phyloP scores from a whole-genome alignment of 2,888 invertebrate species.

The Acanthosepion pharaonis region DNA sequence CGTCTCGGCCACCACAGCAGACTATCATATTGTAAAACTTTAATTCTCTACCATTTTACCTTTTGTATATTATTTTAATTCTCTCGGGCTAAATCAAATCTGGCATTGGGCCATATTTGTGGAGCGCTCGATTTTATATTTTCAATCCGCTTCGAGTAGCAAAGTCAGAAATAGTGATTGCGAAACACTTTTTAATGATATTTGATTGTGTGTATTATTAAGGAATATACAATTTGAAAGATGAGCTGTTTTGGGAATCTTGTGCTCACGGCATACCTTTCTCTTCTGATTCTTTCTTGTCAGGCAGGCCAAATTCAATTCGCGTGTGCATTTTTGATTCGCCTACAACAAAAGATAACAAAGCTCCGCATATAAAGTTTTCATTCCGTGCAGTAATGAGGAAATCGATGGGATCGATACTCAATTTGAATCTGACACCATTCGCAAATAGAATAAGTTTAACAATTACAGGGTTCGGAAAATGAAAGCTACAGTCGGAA shows the following conservation, averaged over 20 bases:
- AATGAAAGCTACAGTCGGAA: neutral
- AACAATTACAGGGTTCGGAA: slow-evolving; percentile 33
- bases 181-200: no score
- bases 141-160: no score
- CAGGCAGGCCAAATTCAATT: neutral
- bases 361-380: neutral
- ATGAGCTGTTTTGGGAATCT: neutral
- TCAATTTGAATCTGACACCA: slow-evolving; percentile 21
- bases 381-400: neutral
- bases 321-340: neutral
- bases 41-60: no score
- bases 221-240: no score
- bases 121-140: no score
- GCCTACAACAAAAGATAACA: neutral
- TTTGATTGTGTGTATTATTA: no score
- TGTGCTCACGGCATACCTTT: neutral
- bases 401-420: neutral
- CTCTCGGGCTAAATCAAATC: no score
- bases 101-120: no score
- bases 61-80: no score
- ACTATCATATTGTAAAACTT: no score
- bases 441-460: neutral
- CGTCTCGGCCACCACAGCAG: no score
- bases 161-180: no score
- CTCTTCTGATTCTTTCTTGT: neutral